A percentile compares a stretch with the other conserved stretches of the same genome.
Evolutionary conservation across 1,140 invertebrate genomes (phyloP).

Genomic region (Drosophila pectinifera): DNA sequence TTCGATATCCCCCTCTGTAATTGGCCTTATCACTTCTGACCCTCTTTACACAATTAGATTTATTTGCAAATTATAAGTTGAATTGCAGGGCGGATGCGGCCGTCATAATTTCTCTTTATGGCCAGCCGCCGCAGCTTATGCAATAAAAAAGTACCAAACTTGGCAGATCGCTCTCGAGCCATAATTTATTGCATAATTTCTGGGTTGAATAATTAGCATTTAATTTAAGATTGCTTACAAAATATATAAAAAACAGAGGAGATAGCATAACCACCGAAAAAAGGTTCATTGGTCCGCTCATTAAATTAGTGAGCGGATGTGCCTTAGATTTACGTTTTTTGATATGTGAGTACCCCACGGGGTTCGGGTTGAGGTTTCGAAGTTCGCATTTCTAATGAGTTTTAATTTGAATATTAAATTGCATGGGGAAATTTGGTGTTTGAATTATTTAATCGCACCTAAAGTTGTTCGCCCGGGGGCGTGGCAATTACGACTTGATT

Average conservation of each 20-base stretch:
- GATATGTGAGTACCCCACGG: constrained; percentile 8
- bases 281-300: constrained; percentile 56
- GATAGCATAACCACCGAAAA: constrained; percentile 38
- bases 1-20: constrained; percentile 20
- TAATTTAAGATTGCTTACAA: constrained; percentile 58
- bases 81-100: constrained; percentile 46
- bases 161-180: constrained; percentile 37
- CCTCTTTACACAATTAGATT: constrained; percentile 70
- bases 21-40: constrained; percentile 33
- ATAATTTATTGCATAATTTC: constrained; percentile 74
- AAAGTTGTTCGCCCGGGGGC: neutral
- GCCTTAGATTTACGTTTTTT: constrained; percentile 45
- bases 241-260: constrained; percentile 7
- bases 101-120: constrained; percentile 46
- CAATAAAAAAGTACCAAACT: constrained; percentile 61
- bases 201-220: constrained; percentile 70
- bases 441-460: constrained; percentile 22
- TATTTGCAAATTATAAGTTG: constrained; percentile 75
- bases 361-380: constrained; percentile 2
- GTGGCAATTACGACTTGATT: constrained; percentile 30
- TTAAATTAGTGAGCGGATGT: constrained; percentile 75
- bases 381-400: constrained; percentile 38
- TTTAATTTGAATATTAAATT: constrained; percentile 60
- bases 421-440: constrained; percentile 12
- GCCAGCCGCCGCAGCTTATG: constrained; percentile 53